Conservation (phyloP, 2,888 invertebrate species). For the Tachina fera region DNA sequence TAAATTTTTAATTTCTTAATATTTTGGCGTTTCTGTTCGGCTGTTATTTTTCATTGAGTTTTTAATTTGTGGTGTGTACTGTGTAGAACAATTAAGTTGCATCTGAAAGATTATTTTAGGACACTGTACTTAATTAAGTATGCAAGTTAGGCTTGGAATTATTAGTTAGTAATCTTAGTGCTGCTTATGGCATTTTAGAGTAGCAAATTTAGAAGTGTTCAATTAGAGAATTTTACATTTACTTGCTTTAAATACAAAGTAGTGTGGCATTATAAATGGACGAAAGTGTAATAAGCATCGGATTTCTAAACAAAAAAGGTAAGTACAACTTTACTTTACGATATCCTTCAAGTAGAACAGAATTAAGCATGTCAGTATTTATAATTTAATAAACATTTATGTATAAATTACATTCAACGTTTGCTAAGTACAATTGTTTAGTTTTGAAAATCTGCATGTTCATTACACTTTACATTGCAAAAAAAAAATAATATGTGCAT, state of each 20-base stretch:
- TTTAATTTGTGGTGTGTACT: constrained; percentile 78
- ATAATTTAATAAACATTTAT: background rate
- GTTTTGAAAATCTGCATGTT: constrained; percentile 18
- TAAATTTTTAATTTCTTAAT: constrained; percentile 3
- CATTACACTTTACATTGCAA: background rate
- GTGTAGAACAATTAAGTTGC: constrained; percentile 53
- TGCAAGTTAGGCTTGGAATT: constrained; percentile 36
- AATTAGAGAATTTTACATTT: constrained; percentile 22
- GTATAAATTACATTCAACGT: background rate
- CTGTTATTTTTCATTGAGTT: constrained; percentile 63
- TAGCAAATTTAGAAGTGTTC: constrained; percentile 13
- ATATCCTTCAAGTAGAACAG: background rate
- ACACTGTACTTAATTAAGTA: constrained; percentile 14
- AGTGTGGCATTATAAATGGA: constrained; percentile 39
- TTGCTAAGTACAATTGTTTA: background rate
- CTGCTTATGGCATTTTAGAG: background rate
- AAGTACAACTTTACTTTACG: constrained; percentile 21
- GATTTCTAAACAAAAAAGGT: constrained; percentile 2
- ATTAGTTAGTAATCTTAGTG: constrained; percentile 11
- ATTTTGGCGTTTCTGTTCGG: constrained; percentile 61
- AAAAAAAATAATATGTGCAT: background rate
- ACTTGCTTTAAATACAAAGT: background rate
- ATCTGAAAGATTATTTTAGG: constrained; percentile 41
- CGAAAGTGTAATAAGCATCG: background rate
- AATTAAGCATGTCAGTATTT: background rate